Evolutionary conservation across 2,113 vertebrate species (phyloP).

Genomic region (Brachypodius melanocephalos): DNA sequence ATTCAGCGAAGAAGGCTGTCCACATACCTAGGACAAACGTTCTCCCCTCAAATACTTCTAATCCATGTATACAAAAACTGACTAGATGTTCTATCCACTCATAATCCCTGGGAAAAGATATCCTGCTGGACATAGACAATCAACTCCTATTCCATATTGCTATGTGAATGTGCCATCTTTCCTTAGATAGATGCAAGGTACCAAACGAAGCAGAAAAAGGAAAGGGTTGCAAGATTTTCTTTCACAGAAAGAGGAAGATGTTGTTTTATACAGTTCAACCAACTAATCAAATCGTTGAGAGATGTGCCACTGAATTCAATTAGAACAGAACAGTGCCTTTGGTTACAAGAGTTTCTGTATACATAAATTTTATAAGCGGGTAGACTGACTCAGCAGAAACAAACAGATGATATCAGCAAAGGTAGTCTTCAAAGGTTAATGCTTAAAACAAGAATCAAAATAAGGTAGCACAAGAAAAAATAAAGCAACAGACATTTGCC

Average conservation of each 20-base stretch:
- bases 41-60: not conserved
- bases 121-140: slow-evolving; percentile 45
- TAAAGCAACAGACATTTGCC: slow-evolving; percentile 30
- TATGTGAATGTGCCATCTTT: slow-evolving; percentile 29
- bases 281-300: slow-evolving; percentile 29
- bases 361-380: slow-evolving; percentile 47
- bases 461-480: slow-evolving; percentile 33
- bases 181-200: slow-evolving; percentile 16
- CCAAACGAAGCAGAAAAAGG: slow-evolving; percentile 49
- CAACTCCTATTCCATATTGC: slow-evolving; percentile 25
- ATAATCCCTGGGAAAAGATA: slow-evolving; percentile 16
- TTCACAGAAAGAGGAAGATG: not conserved
- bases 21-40: not conserved
- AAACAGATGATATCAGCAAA: slow-evolving; percentile 70
- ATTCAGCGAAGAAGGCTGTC: slow-evolving; percentile 24
- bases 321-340: slow-evolving; percentile 58
- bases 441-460: slow-evolving; percentile 55
- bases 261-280: slow-evolving; percentile 14
- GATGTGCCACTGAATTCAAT: slow-evolving; percentile 48
- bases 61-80: not conserved
- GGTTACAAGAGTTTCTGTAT: slow-evolving; percentile 59
- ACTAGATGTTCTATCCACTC: slow-evolving; percentile 40
- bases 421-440: slow-evolving; percentile 63
- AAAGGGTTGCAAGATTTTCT: slow-evolving; percentile 35
- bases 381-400: slow-evolving; percentile 67